Base-by-base conservation (phyloP, 2,113 vertebrate genomes). In the Paralichthys olivaceus region DNA sequence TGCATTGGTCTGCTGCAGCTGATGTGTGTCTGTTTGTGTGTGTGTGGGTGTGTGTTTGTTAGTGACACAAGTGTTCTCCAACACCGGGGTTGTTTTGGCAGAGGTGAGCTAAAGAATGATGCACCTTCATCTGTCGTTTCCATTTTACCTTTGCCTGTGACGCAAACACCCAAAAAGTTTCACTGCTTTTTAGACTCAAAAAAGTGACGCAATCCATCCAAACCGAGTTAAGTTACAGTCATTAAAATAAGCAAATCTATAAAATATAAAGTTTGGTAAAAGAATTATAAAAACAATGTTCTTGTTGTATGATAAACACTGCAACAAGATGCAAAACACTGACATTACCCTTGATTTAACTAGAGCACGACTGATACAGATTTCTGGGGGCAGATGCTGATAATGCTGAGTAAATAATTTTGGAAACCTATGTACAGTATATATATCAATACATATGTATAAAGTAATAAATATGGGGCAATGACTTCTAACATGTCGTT, bases 241-340 rank as follows among this genome's bases (percentile, higher is more conserved):
- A 28, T 58, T 79, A 79, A 79, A 61, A 68, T 15, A 71, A 62
- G 37, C 5, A 15, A 17, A 47, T 47, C 45, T 47, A 47, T 54
- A 29, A 72, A 58, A 62, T 3, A 3, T 45, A 28, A 60, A 23
- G 17, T 12, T 8, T 22, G 17, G 11, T 47, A 28, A 23, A 55
- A 25, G 2, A 55, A 8, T 22, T 5, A 19, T 2, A 20, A 51
- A 51, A 86, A 81, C 51, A 7, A 15, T 61, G 77, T n/a, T n/a
- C 45, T 77, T 73, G 79, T 75, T 66, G 74, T 19, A 84, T 76
- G 79, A 55, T 57, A 73, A 77, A 75, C 40, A 67, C 65, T 69
- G 29, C 68, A 74, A 56, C 77, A 74, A 57, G 56, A 72, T 68
- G 67, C 11, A 40, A 43, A 67, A 68, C 68, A 59, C 20, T 47